Evolutionary conservation across 2,888 invertebrate species (phyloP).

Genomic region (Drosophila atripex): DNA sequence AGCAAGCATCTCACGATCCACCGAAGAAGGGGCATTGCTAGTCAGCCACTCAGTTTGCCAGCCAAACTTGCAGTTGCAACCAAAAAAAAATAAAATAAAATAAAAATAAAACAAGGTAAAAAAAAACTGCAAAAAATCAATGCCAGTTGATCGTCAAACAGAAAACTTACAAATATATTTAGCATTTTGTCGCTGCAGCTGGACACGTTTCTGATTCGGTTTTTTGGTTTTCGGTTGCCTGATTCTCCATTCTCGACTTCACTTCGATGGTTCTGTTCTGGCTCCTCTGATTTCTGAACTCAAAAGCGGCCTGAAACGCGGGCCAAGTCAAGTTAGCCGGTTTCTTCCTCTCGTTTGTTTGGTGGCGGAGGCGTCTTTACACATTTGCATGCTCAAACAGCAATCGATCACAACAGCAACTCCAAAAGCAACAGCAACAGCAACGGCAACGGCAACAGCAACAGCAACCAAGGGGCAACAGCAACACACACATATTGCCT

Average conservation of each 20-base stretch:
- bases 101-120: neutral
- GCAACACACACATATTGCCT: constrained; percentile 26
- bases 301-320: constrained; percentile 16
- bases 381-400: constrained; percentile 80
- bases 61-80: neutral
- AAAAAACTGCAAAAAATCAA: constrained; percentile 55
- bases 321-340: constrained; percentile 55
- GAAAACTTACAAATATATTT: constrained; percentile 76
- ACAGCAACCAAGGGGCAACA: constrained; percentile 11
- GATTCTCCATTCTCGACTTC: constrained; percentile 7
- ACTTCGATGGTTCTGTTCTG: constrained; percentile 1
- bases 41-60: neutral
- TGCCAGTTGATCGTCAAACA: constrained; percentile 77
- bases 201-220: constrained; percentile 47
- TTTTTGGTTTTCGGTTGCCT: constrained; percentile 7
- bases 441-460: constrained; percentile 9
- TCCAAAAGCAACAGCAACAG: constrained; percentile 7
- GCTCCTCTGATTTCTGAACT: constrained; percentile 22
- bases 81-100: neutral
- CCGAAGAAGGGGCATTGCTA: constrained; percentile 21
- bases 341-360: constrained; percentile 53
- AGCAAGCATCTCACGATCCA: constrained; percentile 68
- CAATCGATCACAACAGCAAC: constrained; percentile 69
- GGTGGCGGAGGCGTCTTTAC: constrained; percentile 79
- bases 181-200: constrained; percentile 70